Conservation (phyloP, 2,888 invertebrate species). For the Campoplex capitator region DNA sequence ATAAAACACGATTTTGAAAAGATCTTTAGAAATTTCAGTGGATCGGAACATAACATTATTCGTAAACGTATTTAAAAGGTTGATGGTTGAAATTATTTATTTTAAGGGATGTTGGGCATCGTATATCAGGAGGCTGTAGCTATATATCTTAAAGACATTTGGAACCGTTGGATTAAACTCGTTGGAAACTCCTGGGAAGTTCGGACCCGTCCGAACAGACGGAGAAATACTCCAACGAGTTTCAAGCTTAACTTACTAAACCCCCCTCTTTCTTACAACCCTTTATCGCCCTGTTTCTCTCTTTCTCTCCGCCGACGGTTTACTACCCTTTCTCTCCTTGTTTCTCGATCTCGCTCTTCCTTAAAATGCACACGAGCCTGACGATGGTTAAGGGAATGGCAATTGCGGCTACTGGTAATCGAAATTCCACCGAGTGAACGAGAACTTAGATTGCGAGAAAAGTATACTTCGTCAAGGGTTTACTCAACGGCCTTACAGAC, state of each 20-base stretch:
- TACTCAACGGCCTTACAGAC: neutral
- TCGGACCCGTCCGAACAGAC: slow-evolving; percentile 41
- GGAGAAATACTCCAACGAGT: slow-evolving; percentile 45
- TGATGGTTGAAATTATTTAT: slow-evolving; percentile 12
- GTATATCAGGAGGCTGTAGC: neutral
- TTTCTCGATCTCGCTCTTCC: slow-evolving; percentile 5
- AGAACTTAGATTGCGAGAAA: slow-evolving; percentile 58
- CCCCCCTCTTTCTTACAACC: slow-evolving; percentile 11
- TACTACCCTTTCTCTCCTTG: slow-evolving; percentile 22
- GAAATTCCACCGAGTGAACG: slow-evolving; percentile 63
- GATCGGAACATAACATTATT: neutral
- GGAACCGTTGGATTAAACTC: slow-evolving; percentile 42
- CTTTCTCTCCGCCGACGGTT: neutral
- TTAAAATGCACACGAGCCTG: slow-evolving; percentile 26
- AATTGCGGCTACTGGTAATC: slow-evolving; percentile 58
- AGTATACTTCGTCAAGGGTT: slow-evolving; percentile 14
- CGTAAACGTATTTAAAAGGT: neutral
- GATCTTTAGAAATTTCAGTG: neutral
- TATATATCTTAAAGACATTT: slow-evolving; percentile 26
- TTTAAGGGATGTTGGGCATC: neutral
- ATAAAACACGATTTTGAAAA: neutral
- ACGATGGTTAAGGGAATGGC: slow-evolving; percentile 51
- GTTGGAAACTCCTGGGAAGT: slow-evolving; percentile 59
- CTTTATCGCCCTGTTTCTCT: slow-evolving; percentile 40
- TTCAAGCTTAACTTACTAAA: slow-evolving; percentile 56